A percentile compares a stretch with the other conserved stretches of the same genome.
phyloP scores from a whole-genome alignment of 2,888 invertebrate genomes.

The Lypha dubia region DNA sequence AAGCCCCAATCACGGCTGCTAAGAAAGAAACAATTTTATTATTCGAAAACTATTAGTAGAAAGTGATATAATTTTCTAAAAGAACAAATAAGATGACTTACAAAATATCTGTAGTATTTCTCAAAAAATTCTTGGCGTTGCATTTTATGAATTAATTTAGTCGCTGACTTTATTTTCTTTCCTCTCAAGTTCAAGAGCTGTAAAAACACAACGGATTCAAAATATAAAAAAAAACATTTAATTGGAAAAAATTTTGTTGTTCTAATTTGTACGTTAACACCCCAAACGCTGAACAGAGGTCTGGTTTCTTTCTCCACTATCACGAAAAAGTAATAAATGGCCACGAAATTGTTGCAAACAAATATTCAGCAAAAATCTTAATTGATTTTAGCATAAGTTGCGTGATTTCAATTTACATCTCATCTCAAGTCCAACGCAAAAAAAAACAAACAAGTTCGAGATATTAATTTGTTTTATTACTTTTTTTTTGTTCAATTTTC shows the following conservation, averaged over 20 bases:
- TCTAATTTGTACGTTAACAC: constrained; percentile 13
- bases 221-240: too few relatives aligned
- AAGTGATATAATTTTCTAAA: too few relatives aligned
- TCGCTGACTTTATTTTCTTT: too few relatives aligned
- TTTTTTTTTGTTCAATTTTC: not conserved
- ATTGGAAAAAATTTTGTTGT: constrained; percentile 18
- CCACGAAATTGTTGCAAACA: constrained; percentile 26
- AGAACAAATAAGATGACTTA: too few relatives aligned
- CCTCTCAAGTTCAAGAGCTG: too few relatives aligned
- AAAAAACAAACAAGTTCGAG: constrained; percentile 51
- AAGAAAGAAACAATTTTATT: too few relatives aligned
- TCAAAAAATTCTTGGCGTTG: too few relatives aligned
- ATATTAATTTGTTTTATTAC: constrained; percentile 56
- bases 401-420: constrained; percentile 73
- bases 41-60: too few relatives aligned
- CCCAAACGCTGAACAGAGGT: not conserved
- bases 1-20: too few relatives aligned
- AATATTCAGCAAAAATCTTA: constrained; percentile 76
- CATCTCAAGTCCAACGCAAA: constrained; percentile 29
- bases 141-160: too few relatives aligned
- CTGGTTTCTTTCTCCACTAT: not conserved
- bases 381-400: constrained; percentile 77
- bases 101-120: too few relatives aligned
- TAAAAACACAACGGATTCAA: too few relatives aligned
- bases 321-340: constrained; percentile 3